Evolutionary conservation across 2,888 invertebrate species (phyloP).

Genomic region (Rhyacophila evoluta): DNA sequence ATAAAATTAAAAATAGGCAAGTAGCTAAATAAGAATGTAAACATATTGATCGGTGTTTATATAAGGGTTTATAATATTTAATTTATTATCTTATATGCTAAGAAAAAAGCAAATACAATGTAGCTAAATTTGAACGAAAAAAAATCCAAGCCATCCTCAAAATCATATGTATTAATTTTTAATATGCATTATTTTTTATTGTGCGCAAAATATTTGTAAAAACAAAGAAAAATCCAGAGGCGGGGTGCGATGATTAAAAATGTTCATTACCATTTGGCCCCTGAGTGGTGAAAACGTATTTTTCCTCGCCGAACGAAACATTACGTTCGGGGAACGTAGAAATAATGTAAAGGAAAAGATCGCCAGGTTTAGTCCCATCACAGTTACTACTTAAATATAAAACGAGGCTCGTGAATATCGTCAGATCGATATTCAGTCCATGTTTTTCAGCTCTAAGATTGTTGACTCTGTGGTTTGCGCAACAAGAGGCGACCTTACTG

Average conservation of each 20-base stretch:
- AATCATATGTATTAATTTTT: no score
- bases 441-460: slow-evolving; percentile 23
- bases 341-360: slow-evolving; percentile 30
- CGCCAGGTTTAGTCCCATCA: slow-evolving; percentile 28
- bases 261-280: neutral
- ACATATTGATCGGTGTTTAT: no score
- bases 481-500: slow-evolving; percentile 1
- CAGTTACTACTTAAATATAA: neutral
- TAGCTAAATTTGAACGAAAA: no score
- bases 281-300: slow-evolving; percentile 26
- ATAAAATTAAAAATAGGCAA: no score
- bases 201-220: neutral
- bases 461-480: neutral
- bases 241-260: neutral
- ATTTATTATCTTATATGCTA: no score
- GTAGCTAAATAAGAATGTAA: no score
- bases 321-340: slow-evolving; percentile 41
- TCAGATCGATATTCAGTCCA: slow-evolving; percentile 31
- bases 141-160: no score
- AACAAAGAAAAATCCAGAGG: slow-evolving; percentile 16
- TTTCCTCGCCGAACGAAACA: slow-evolving; percentile 46
- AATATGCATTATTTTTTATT: no score
- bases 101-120: no score
- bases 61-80: no score
- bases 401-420: neutral